A percentile compares a stretch with the other conserved stretches of the same genome.
phyloP scores from a whole-genome alignment of 2,888 invertebrate genomes.

The Plebejus melissa region DNA sequence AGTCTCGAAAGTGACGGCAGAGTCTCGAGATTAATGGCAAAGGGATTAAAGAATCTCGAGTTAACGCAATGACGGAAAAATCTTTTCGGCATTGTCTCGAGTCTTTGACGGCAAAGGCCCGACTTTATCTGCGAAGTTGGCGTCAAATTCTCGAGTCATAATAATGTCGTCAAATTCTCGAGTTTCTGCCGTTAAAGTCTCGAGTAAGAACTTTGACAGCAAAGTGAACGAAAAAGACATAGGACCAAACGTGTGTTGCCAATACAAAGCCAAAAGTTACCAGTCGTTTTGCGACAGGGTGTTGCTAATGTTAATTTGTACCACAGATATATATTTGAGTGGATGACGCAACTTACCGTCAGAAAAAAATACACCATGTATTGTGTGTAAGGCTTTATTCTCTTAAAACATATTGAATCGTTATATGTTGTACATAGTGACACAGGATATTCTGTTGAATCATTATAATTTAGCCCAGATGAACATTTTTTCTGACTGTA shows the following conservation, averaged over 20 bases:
- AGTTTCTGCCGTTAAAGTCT: neutral
- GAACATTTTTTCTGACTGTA: neutral
- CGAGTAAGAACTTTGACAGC: slow-evolving; percentile 30
- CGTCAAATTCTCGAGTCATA: neutral
- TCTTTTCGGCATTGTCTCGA: neutral
- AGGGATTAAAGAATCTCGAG: neutral
- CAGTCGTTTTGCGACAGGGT: slow-evolving; percentile 19
- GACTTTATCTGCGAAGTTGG: neutral
- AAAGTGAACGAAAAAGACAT: slow-evolving; percentile 54
- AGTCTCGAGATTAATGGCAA: slow-evolving; percentile 21
- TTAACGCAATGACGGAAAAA: neutral
- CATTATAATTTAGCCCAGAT: neutral
- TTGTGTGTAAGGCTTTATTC: too few relatives aligned
- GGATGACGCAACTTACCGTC: neutral
- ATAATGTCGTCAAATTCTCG: slow-evolving; percentile 26
- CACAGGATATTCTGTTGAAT: neutral
- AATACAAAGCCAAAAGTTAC: slow-evolving; percentile 32
- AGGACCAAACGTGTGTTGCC: slow-evolving; percentile 60
- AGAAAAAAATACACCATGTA: neutral
- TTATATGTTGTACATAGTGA: neutral
- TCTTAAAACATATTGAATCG: neutral
- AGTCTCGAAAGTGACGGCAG: neutral
- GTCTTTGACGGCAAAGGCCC: neutral
- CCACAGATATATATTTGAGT: neutral
- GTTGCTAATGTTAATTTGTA: slow-evolving; percentile 18